phyloP scores from a whole-genome alignment of 2,888 invertebrate species.

The Cenopis cana region DNA sequence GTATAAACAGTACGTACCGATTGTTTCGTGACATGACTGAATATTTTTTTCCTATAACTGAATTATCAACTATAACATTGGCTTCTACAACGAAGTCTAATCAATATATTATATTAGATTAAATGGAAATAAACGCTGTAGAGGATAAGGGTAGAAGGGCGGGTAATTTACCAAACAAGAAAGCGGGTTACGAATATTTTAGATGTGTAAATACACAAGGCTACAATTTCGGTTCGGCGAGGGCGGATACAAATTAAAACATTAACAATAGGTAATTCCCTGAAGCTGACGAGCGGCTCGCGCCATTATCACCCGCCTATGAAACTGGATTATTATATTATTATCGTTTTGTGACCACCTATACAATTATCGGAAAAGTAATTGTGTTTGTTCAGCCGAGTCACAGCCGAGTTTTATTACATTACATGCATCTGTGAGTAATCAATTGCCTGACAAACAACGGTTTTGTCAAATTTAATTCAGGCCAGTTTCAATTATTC shows the following conservation, averaged over 20 bases:
- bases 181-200: constrained; percentile 32
- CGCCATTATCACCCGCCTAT: constrained; percentile 75
- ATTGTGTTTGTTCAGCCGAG: constrained; percentile 48
- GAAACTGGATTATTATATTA: constrained; percentile 78
- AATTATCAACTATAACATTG: background rate
- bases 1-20: too few relatives aligned
- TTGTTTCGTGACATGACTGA: background rate
- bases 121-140: background rate
- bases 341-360: constrained; percentile 65
- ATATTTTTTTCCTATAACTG: background rate
- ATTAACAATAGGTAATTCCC: constrained; percentile 82
- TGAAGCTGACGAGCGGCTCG: constrained; percentile 75
- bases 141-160: constrained; percentile 7
- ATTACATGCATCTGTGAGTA: constrained; percentile 27
- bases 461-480: constrained; percentile 24
- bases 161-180: constrained; percentile 28
- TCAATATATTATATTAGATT: background rate
- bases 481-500: constrained; percentile 17
- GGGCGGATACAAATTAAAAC: constrained; percentile 79
- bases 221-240: constrained; percentile 46
- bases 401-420: constrained; percentile 34
- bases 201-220: constrained; percentile 36
- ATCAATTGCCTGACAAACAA: constrained; percentile 31
- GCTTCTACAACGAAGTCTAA: background rate
- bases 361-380: constrained; percentile 65